These are phyloP conservation scores for Chelidonichthys spinosus DNA, from an alignment of 2,797 vertebrate species.

Conservation along the genomic window DNA sequence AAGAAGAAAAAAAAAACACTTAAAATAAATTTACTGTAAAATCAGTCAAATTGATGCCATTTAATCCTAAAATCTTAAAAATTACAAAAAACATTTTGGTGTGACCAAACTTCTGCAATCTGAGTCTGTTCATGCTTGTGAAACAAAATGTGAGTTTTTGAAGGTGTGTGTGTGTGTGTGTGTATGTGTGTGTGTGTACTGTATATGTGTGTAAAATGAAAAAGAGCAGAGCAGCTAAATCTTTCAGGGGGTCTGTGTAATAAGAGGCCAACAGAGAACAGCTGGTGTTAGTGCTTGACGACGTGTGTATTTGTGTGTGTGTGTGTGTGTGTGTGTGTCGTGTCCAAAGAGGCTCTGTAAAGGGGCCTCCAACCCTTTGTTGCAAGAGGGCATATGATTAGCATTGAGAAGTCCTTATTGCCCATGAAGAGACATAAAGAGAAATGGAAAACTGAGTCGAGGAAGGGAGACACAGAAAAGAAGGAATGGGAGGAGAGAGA, in stretches of 20 bases:
- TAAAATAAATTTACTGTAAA: conserved; percentile 1
- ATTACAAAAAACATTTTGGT: background rate
- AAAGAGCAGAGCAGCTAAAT: conserved; percentile 41
- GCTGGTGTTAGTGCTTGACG: conserved; percentile 66
- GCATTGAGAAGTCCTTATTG: conserved; percentile 81
- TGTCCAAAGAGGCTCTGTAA: conserved; percentile 58
- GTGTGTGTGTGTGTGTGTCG: conserved; percentile 51
- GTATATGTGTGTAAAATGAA: conserved; percentile 32
- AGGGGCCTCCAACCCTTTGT: conserved; percentile 76
- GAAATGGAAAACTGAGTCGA: conserved; percentile 49
- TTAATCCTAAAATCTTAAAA: background rate
- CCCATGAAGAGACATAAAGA: conserved; percentile 56
- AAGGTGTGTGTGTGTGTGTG: conserved; percentile 2
- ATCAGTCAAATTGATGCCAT: background rate
- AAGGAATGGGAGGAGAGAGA: background rate
- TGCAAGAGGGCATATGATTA: conserved; percentile 78
- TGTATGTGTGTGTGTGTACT: conserved; percentile 19
- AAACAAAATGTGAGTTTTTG: conserved; percentile 5
- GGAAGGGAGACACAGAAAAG: conserved; percentile 25
- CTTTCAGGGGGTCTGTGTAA: conserved; percentile 62
- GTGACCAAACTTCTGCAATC: background rate
- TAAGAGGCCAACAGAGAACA: conserved; percentile 72
- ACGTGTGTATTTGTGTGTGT: conserved; percentile 46
- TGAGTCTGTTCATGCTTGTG: background rate
- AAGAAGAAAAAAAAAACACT: background rate